Conservation (phyloP, 2,888 invertebrate species). For the Galerucella nymphaeae region DNA sequence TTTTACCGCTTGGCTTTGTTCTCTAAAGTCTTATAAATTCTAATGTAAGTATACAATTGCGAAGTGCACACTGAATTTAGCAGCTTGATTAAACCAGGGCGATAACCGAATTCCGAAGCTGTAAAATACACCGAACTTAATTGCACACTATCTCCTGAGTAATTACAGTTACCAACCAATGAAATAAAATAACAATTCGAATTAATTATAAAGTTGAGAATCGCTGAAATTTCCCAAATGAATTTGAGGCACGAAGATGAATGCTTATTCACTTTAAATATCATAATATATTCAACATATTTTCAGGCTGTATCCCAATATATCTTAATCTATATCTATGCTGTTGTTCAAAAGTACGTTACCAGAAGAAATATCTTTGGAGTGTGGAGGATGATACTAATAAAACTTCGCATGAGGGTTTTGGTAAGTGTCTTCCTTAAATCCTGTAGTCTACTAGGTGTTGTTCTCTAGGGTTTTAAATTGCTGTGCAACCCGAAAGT, state of each 20-base stretch:
- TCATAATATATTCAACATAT: background rate
- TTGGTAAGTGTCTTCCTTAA: too few relatives aligned
- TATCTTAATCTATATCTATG: too few relatives aligned
- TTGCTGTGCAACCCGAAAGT: too few relatives aligned
- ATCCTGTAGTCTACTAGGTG: too few relatives aligned
- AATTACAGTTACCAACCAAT: conserved; percentile 37
- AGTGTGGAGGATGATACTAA: too few relatives aligned
- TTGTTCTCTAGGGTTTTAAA: too few relatives aligned
- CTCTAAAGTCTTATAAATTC: conserved; percentile 44
- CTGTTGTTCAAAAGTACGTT: too few relatives aligned
- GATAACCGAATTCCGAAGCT: conserved; percentile 38
- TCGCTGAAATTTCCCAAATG: background rate
- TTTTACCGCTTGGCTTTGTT: conserved; percentile 15
- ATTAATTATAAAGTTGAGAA: conserved; percentile 7
- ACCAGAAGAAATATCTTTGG: too few relatives aligned
- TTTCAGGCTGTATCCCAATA: too few relatives aligned
- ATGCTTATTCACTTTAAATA: background rate
- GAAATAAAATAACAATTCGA: conserved; percentile 20
- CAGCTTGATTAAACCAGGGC: conserved; percentile 41
- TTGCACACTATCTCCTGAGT: conserved; percentile 39
- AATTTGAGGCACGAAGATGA: background rate
- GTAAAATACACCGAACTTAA: conserved; percentile 39
- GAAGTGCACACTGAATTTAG: conserved; percentile 38
- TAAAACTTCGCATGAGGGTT: too few relatives aligned
- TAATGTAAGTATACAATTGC: conserved; percentile 36